Percentiles rank a stretch among this genome's conserved stretches.
Evolutionary conservation across 1,140 invertebrate genomes (phyloP).

Genomic region (Metaphire vulgaris): DNA sequence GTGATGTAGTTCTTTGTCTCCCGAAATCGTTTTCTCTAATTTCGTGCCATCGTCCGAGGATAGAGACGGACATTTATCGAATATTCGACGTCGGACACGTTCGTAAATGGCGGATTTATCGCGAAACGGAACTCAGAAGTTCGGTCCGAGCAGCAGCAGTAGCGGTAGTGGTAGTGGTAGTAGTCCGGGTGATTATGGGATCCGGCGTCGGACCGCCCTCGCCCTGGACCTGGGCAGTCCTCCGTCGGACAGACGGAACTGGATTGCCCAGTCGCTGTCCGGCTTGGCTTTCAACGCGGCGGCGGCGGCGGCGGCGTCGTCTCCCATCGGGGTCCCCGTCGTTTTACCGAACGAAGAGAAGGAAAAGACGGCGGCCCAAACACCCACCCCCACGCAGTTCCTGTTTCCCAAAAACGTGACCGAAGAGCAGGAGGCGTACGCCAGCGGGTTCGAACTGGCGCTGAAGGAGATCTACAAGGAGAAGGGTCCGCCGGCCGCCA

Average conservation of each 20-base stretch:
- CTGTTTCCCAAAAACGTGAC: slow-evolving; percentile 21
- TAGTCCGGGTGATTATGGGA: neutral
- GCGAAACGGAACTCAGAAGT: neutral
- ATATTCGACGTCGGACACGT: too few species aligned
- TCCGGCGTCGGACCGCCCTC: neutral
- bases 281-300: neutral
- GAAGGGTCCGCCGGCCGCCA: slow-evolving; percentile 1
- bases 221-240: neutral
- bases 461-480: slow-evolving; percentile 15
- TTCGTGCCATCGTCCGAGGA: neutral
- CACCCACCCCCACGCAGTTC: slow-evolving; percentile 16
- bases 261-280: neutral
- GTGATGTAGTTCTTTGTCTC: neutral
- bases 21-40: neutral
- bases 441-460: slow-evolving; percentile 4
- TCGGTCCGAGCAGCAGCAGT: neutral
- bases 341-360: too few species aligned
- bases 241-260: neutral
- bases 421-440: slow-evolving; percentile 23
- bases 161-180: neutral
- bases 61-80: neutral
- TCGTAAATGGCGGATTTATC: too few species aligned
- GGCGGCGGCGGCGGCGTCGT: too few species aligned
- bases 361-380: neutral
- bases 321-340: too few species aligned